Evolutionary conservation across 64 coral and sea anemone species (phyloP), one percentile per base, ranked within the genome.

Genomic region (Pocillopora verrucosa): DNA sequence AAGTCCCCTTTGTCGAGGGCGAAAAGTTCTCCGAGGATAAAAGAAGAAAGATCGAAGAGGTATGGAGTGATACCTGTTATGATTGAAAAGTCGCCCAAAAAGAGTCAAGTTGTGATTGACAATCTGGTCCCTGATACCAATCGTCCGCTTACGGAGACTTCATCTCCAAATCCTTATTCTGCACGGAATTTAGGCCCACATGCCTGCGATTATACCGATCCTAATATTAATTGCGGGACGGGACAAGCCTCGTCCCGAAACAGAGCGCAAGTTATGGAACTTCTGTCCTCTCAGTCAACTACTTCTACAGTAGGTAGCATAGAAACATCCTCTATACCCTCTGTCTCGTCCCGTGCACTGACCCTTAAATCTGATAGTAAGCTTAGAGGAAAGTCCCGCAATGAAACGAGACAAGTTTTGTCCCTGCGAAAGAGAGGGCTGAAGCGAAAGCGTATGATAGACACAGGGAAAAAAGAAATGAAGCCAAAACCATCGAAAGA

Each of bases 41-140:
- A 72, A 57, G 82, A 85, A 58, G 82, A 85, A 72, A 85, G 20
- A 16, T 30, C 57, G 82, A 85, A 85, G 68, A 85, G 72, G n/a
- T 85, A 72, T 26, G 82, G 82, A 26, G 30, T 19, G 13, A 19
- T 85, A 22, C 82, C 63, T 58, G 64, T 85, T 56, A 3, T 85
- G 12, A 73, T 85, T 68, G 64, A 34, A 16, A 85, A 85, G 17
- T 85, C 82, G 45, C 82, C 82, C 10, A 85, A 38, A 65, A 85
- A 85, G 64, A 72, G 38, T 56, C 26, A 35, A 15, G 20, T n/a
- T 72, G 19, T 7, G 41, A 7, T 16, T 57, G n/a, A 72, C 20
- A 73, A 11, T 70, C 20, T 70, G 5, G 67, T 24, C 7, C n/a
- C 67, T n/a, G 67, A 70, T 24, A 24, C 67, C 19, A 70, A 70